Evolutionary conservation across 2,888 invertebrate species (phyloP).

Genomic region (Acutogordius australiensis): DNA sequence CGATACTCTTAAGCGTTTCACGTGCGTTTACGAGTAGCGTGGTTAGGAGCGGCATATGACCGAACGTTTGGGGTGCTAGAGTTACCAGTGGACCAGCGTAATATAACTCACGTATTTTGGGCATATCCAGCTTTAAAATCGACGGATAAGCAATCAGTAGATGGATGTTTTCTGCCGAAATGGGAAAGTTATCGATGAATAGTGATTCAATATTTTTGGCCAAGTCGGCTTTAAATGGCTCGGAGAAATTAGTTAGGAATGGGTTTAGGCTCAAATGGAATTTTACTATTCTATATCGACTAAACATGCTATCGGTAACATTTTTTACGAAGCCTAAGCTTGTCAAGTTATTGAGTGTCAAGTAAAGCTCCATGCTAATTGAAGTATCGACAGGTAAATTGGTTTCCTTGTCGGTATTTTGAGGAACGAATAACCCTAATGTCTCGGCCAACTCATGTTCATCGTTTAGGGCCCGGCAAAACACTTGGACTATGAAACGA

Average conservation of each 20-base stretch:
- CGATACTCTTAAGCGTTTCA: background rate
- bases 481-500: no score
- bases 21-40: background rate
- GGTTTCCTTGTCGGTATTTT: background rate
- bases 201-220: background rate
- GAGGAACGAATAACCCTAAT: background rate
- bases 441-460: background rate
- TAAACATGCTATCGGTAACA: background rate
- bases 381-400: background rate
- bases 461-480: background rate
- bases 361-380: background rate
- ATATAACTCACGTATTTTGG: background rate
- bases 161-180: background rate
- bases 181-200: background rate
- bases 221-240: background rate
- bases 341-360: background rate
- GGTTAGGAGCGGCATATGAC: background rate
- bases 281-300: background rate
- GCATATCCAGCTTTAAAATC: background rate
- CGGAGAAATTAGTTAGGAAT: background rate
- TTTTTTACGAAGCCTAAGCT: background rate
- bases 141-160: background rate
- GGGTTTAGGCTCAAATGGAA: background rate
- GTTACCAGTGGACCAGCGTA: background rate
- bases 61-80: background rate